Percentiles rank a stretch among this genome's conserved stretches.
Conservation (phyloP, 2,797 vertebrate genomes). For the Liparis tanakae region DNA sequence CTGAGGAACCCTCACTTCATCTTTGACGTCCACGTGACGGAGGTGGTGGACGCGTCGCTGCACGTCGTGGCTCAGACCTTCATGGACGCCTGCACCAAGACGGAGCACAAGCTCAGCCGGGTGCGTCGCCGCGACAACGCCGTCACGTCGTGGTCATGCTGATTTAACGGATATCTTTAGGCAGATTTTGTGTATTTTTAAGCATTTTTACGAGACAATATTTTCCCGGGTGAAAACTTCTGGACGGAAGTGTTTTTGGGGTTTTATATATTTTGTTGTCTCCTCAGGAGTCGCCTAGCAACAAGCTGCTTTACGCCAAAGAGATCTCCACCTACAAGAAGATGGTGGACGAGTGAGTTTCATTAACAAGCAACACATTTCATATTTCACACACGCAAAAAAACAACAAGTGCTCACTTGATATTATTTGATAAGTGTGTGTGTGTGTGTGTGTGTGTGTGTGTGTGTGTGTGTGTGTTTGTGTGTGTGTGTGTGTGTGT, state of each 20-base stretch:
- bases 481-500: constrained; percentile 22
- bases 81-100: constrained; percentile 99
- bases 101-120: constrained; percentile 97
- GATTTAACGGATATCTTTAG: too few relatives aligned
- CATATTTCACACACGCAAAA: not conserved
- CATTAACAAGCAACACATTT: not conserved
- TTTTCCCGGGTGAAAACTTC: too few relatives aligned
- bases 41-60: constrained; percentile 96
- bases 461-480: constrained; percentile 21
- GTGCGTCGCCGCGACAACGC: constrained; percentile 42
- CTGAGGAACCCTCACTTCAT: constrained; percentile 97
- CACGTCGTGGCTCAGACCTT: constrained; percentile 98
- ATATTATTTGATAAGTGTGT: not conserved
- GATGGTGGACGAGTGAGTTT: constrained; percentile 98
- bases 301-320: constrained; percentile 98
- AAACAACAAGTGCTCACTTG: not conserved
- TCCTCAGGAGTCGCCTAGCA: constrained; percentile 95
- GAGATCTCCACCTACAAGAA: constrained; percentile 99
- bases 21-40: constrained; percentile 94
- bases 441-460: constrained; percentile 21
- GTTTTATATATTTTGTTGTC: too few relatives aligned
- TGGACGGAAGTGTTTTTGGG: not conserved
- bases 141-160: too few relatives aligned
- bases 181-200: too few relatives aligned
- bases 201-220: too few relatives aligned